A percentile compares a stretch with the other conserved stretches of the same genome.
phyloP scores from a whole-genome alignment of 1,140 invertebrate genomes.

The Aporrectodea caliginosa region DNA sequence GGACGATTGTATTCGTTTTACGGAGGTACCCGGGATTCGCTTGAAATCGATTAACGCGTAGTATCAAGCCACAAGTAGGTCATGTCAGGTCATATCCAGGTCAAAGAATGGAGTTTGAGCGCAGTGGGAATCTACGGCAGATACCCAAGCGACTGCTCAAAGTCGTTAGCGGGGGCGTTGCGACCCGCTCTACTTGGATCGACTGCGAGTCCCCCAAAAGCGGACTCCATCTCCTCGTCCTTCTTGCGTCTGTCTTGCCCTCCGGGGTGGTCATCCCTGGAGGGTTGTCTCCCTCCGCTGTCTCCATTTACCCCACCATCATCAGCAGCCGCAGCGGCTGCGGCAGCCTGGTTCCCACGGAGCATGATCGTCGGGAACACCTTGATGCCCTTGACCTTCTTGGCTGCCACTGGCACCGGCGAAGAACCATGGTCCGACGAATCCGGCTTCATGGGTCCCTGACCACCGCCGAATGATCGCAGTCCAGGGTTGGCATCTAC shows the following conservation, averaged over 20 bases:
- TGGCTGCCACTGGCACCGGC: background rate
- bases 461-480: no score
- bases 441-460: background rate
- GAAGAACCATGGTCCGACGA: background rate
- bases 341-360: no score
- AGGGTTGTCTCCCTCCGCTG: background rate
- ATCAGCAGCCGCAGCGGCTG: no score
- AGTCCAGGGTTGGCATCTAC: no score
- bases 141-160: background rate
- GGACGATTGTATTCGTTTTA: no score
- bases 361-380: background rate
- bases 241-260: background rate
- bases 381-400: background rate
- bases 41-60: background rate
- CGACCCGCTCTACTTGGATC: background rate
- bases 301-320: background rate
- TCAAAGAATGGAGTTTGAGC: background rate
- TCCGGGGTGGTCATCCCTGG: background rate
- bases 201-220: background rate
- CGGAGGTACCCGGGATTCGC: no score
- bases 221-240: background rate
- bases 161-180: background rate
- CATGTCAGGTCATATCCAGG: background rate
- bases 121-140: background rate
- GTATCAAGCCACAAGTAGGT: background rate